A percentile compares a stretch with the other conserved stretches of the same genome.
Conservation (phyloP, 2,797 vertebrate species). For the Micrastur ruficollis region DNA sequence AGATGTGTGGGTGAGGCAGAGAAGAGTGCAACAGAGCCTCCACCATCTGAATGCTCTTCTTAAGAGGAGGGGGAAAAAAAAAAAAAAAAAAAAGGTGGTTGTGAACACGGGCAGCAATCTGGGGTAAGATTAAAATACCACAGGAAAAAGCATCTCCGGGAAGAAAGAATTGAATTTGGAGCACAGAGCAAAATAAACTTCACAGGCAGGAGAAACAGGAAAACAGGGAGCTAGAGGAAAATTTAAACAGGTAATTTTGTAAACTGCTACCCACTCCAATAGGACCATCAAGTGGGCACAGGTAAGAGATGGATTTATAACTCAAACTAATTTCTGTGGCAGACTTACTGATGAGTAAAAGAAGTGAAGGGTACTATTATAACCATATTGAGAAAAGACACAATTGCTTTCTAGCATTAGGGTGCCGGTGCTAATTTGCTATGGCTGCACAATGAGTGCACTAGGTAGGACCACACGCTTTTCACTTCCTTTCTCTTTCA, state of each 20-base stretch:
- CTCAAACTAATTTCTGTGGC: background rate
- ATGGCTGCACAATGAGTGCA: background rate
- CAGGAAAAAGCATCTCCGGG: background rate
- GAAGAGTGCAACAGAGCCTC: fast-evolving
- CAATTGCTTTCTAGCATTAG: background rate
- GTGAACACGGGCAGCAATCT: background rate
- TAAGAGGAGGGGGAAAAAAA: background rate
- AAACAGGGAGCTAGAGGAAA: background rate
- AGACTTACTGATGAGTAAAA: background rate
- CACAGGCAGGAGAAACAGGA: background rate
- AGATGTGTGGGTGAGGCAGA: background rate
- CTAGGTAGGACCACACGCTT: background rate
- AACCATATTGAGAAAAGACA: background rate
- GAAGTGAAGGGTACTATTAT: background rate
- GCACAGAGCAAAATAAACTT: background rate
- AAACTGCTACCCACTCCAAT: background rate
- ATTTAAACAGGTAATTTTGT: background rate
- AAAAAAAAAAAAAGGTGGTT: background rate
- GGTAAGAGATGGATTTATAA: background rate
- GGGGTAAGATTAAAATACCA: background rate
- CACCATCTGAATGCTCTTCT: background rate
- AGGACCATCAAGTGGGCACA: background rate
- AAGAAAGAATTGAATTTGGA: background rate
- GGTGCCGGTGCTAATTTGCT: background rate
- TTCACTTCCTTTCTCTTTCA: background rate